phyloP scores from a whole-genome alignment of 1,140 invertebrate species.

The Mercenaria mercenaria region DNA sequence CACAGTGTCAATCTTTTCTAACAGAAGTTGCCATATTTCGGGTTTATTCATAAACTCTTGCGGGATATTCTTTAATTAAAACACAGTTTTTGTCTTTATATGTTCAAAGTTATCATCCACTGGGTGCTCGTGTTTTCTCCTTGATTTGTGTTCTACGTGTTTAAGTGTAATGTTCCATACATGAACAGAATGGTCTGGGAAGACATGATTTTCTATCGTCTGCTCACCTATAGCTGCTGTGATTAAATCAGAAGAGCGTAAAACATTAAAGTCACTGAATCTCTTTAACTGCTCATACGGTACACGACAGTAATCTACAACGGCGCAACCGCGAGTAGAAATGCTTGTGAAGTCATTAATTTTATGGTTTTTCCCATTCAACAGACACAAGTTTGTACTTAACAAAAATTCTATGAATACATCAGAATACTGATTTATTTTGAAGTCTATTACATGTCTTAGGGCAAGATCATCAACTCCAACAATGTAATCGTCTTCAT shows the following conservation, averaged over 20 bases:
- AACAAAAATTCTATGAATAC: constrained; percentile 49
- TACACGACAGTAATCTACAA: constrained; percentile 59
- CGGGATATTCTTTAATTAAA: neutral
- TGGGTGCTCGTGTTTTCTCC: no score
- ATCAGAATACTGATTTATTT: constrained; percentile 43
- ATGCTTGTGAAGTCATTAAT: constrained; percentile 54
- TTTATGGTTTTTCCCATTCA: constrained; percentile 57
- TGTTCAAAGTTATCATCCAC: neutral
- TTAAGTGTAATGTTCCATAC: neutral
- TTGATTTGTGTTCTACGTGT: neutral
- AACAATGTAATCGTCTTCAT: constrained; percentile 39
- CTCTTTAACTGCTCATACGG: constrained; percentile 40
- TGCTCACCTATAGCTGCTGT: neutral
- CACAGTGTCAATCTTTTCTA: no score
- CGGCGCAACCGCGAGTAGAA: constrained; percentile 55
- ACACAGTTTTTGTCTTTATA: neutral
- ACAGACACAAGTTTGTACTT: constrained; percentile 44
- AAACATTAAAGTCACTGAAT: constrained; percentile 45
- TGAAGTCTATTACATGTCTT: constrained; percentile 58
- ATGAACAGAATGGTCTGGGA: neutral
- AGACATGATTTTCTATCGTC: neutral
- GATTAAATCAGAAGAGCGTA: no score
- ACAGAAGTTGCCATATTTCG: neutral
- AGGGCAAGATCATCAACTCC: constrained; percentile 46
- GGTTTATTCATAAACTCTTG: neutral